These are phyloP conservation scores for Nymphalis urticae DNA, from an alignment of 2,888 invertebrate genomes.

Conservation along the genomic window DNA sequence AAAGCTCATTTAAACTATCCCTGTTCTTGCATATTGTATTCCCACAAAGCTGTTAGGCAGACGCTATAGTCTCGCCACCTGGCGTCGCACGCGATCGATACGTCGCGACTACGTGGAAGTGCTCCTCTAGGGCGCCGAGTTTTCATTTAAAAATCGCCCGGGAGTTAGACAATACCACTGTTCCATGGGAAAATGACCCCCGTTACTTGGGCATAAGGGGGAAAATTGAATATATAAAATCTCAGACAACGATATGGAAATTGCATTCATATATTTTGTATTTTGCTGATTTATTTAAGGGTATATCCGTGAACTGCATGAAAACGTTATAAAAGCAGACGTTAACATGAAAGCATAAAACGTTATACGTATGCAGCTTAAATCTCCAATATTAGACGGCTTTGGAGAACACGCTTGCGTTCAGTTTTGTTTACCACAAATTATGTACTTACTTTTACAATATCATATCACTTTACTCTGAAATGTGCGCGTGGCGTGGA, in stretches of 20 bases:
- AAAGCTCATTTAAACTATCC: neutral
- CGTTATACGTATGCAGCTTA: neutral
- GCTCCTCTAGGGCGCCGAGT: slow-evolving; percentile 32
- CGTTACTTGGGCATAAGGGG: neutral
- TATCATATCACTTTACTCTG: no score
- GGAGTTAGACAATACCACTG: slow-evolving; percentile 30
- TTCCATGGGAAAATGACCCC: slow-evolving; percentile 15
- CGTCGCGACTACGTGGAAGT: slow-evolving; percentile 44
- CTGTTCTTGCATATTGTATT: neutral
- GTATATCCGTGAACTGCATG: slow-evolving; percentile 8
- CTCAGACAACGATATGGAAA: slow-evolving; percentile 23
- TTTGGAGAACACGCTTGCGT: no score
- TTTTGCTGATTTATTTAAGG: slow-evolving; percentile 13
- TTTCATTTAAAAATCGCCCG: slow-evolving; percentile 40
- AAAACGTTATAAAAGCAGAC: slow-evolving; percentile 12
- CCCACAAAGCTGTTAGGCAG: neutral
- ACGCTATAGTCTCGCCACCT: slow-evolving; percentile 28
- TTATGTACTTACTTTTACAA: no score
- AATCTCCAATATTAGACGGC: neutral
- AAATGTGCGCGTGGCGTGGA: no score
- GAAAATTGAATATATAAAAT: neutral
- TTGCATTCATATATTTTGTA: slow-evolving; percentile 16
- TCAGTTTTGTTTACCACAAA: no score
- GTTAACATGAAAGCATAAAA: neutral
- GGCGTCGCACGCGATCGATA: slow-evolving; percentile 48